Evolutionary conservation across 2,888 invertebrate genomes (phyloP), one percentile per base, ranked within the genome.

Genomic region (Scaptomyza parva): DNA sequence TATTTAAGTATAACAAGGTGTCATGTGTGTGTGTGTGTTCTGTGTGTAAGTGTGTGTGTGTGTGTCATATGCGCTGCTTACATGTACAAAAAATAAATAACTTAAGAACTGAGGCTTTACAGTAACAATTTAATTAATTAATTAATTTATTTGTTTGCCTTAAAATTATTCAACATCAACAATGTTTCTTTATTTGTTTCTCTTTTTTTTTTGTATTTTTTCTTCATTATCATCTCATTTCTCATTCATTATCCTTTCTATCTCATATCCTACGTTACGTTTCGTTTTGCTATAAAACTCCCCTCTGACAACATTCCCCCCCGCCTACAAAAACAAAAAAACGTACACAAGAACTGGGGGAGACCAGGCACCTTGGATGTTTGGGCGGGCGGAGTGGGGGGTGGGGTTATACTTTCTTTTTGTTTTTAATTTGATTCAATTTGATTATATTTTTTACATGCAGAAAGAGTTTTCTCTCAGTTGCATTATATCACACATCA

Each of bases 91-190:
- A 83, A 81, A 83, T 83, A 83, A 85, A 83, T 83, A 83, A 85
- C 82, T 83, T 83, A 83, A 75, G 80, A 83, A 79, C 82, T 82
- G 71, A 83, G 77, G 70, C 72, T 83, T 84, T 77, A 82, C 85
- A 85, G 78, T 82, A 82, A 82, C 82, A 82, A 82, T 85, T 85
- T 74, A 65, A 84, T 84, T 37, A 9, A 18, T 28, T 20, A 28
- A 30, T 47, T 81, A 81, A 77, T 73, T 72, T 72, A 63, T 72
- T 54, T 45, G 68, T 80, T 80, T 66, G 70, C 62, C 84, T 84
- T 84, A 84, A 84, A 84, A 84, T 71, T 84, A 84, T 84, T 84
- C 70, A 84, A 84, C 84, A 83, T 84, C 70, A 84, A 84, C 84
- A 84, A 86, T 86, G 78, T 86, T 80, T 65, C 39, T 26, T 26